These are phyloP conservation scores for Pogonophryne albipinna DNA, from an alignment of 2,797 vertebrate species.

Conservation along the genomic window DNA sequence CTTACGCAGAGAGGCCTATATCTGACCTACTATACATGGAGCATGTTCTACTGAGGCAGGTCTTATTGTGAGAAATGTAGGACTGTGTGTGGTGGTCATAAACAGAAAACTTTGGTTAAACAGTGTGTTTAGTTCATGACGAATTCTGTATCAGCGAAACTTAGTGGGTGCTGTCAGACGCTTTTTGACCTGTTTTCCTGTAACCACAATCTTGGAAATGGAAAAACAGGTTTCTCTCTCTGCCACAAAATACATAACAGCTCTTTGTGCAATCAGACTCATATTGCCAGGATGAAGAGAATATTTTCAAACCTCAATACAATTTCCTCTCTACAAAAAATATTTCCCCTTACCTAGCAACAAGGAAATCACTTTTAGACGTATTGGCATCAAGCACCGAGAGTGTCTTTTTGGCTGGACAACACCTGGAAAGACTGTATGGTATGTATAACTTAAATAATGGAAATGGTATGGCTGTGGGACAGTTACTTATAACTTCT, in stretches of 20 bases:
- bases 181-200: constrained; percentile 19
- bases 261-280: constrained; percentile 27
- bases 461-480: background rate
- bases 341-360: constrained; percentile 43
- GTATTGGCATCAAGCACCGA: constrained; percentile 13
- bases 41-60: background rate
- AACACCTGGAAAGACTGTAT: constrained; percentile 1
- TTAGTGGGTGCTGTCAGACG: constrained; percentile 10
- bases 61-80: background rate
- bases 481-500: background rate
- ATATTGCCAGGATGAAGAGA: constrained; percentile 37
- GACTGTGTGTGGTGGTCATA: background rate
- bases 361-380: constrained; percentile 31
- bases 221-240: constrained; percentile 26
- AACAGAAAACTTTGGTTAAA: background rate
- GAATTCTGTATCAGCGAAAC: constrained; percentile 5
- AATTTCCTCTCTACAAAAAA: constrained; percentile 57
- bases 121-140: constrained; percentile 37
- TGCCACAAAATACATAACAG: constrained; percentile 7
- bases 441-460: background rate
- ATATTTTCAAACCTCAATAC: constrained; percentile 36
- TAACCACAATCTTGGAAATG: constrained; percentile 19
- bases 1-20: background rate
- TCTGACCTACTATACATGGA: background rate
- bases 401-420: constrained; percentile 1